A percentile compares a stretch with the other conserved stretches of the same genome.
Conservation (phyloP, 2,797 vertebrate species). For the Lagocephalus sceleratus region DNA sequence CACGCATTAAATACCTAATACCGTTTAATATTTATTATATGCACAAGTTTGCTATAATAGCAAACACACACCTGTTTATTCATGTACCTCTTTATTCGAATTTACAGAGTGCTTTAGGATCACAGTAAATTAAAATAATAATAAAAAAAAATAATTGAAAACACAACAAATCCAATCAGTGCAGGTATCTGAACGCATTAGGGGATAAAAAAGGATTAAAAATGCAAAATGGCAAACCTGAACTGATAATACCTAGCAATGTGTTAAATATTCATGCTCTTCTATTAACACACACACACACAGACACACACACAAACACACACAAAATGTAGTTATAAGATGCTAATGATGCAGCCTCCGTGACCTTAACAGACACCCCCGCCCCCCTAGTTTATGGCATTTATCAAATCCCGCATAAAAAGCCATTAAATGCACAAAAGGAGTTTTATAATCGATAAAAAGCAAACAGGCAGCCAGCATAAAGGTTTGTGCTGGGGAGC, state of each 20-base stretch:
- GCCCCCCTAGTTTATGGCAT: not conserved
- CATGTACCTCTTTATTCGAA: not conserved
- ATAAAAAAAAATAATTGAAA: not conserved
- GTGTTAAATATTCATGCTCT: not conserved
- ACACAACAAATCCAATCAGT: not conserved
- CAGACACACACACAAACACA: too few relatives aligned
- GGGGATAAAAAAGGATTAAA: not conserved
- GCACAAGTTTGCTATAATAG: too few relatives aligned
- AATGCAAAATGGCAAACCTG: not conserved
- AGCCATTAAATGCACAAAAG: not conserved
- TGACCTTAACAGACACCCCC: not conserved
- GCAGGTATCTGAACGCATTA: not conserved
- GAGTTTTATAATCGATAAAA: not conserved
- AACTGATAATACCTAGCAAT: not conserved
- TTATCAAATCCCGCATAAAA: not conserved
- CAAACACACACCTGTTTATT: not conserved
- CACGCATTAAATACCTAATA: slow-evolving; percentile 7
- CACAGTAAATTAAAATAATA: not conserved
- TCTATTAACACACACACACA: too few relatives aligned
- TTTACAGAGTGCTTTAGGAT: not conserved
- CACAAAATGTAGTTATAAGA: too few relatives aligned
- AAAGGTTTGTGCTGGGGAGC: not conserved
- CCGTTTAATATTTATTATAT: not conserved
- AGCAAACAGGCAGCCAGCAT: not conserved
- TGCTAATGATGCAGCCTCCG: not conserved